phyloP scores from a whole-genome alignment of 2,888 invertebrate genomes.

The Oithona nana region DNA sequence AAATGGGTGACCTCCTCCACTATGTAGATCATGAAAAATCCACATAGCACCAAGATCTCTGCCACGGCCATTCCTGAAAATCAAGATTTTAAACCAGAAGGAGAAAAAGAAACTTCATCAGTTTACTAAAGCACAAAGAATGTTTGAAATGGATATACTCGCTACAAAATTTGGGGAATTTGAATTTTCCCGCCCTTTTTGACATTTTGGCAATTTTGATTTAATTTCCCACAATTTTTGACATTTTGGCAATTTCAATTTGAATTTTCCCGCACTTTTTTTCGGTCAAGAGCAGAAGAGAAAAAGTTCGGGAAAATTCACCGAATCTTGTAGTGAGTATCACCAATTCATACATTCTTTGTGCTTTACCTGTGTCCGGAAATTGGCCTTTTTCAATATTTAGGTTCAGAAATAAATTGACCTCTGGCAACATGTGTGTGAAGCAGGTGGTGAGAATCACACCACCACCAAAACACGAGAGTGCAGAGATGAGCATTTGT shows the following conservation, averaged over 20 bases:
- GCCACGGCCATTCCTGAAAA: conserved; percentile 39
- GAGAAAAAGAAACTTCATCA: not conserved
- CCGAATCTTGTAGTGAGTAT: not conserved
- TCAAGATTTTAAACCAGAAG: not conserved
- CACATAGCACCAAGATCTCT: conserved; percentile 49
- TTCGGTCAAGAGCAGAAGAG: too few species aligned
- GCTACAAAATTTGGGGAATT: too few species aligned
- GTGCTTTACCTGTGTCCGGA: conserved; percentile 27
- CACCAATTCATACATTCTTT: too few species aligned
- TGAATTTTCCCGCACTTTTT: too few species aligned
- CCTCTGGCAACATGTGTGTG: conserved; percentile 16
- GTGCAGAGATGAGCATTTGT: not conserved
- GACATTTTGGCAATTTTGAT: too few species aligned
- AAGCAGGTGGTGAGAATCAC: conserved; percentile 16
- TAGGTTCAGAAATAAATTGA: not conserved
- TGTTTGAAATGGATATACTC: too few species aligned
- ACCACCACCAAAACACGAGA: conserved; percentile 15
- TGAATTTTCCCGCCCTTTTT: too few species aligned
- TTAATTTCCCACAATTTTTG: too few species aligned
- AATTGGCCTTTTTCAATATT: conserved; percentile 8
- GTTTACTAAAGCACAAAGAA: too few species aligned
- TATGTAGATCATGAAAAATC: conserved; percentile 55
- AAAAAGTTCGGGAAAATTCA: not conserved
- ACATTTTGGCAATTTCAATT: too few species aligned
- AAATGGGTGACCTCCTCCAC: conserved; percentile 59